These are phyloP conservation scores for Leptinotarsa rubiginosa DNA, from an alignment of 2,888 invertebrate species.

Conservation along the genomic window DNA sequence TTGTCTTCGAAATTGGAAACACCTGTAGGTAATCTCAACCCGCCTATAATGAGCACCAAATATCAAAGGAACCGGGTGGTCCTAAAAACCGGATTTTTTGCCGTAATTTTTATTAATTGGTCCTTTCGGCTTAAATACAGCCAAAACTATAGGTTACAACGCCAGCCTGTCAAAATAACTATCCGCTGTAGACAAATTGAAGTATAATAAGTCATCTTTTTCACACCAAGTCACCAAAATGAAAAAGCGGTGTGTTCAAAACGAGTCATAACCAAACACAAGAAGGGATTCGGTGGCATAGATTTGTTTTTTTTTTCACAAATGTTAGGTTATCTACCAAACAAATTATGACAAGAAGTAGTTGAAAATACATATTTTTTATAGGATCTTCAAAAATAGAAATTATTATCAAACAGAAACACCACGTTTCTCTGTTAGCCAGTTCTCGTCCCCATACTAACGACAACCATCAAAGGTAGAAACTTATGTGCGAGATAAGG, in stretches of 20 bases:
- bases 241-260: background rate
- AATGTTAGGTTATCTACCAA: too few relatives aligned
- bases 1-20: constrained; percentile 41
- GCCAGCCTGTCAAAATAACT: constrained; percentile 40
- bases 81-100: constrained; percentile 42
- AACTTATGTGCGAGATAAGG: too few relatives aligned
- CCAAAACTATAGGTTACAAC: constrained; percentile 38
- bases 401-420: too few relatives aligned
- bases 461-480: too few relatives aligned
- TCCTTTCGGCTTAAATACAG: constrained; percentile 34
- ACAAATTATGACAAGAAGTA: too few relatives aligned
- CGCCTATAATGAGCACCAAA: constrained; percentile 38
- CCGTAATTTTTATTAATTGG: constrained; percentile 42
- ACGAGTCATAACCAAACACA: too few relatives aligned
- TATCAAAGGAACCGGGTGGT: constrained; percentile 43
- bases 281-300: too few relatives aligned
- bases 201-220: constrained; percentile 37
- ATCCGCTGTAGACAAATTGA: constrained; percentile 37
- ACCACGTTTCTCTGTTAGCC: too few relatives aligned
- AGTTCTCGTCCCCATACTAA: too few relatives aligned
- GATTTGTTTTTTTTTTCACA: too few relatives aligned
- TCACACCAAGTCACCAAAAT: constrained; percentile 24
- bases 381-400: too few relatives aligned
- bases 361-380: too few relatives aligned
- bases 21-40: constrained; percentile 41